These are phyloP conservation scores for Galemys pyrenaicus DNA, from an alignment of 2,113 vertebrate species.

Conservation along the genomic window DNA sequence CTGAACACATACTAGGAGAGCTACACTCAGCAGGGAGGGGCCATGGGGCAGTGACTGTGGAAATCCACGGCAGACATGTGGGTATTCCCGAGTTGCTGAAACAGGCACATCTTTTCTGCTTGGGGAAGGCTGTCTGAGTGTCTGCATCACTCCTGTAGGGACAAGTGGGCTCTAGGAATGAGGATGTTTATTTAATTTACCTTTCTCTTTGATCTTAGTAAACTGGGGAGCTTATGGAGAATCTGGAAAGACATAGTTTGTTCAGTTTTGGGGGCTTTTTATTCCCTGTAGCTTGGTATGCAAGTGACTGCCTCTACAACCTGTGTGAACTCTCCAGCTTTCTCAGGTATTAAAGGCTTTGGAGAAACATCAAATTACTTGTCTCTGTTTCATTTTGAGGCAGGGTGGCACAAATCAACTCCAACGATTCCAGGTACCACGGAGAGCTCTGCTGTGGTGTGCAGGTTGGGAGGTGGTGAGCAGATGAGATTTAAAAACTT, in stretches of 20 bases:
- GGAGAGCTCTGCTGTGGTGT: neutral
- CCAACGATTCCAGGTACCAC: neutral
- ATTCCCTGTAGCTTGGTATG: neutral
- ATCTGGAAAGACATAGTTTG: neutral
- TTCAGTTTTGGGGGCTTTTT: neutral
- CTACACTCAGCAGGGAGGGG: neutral
- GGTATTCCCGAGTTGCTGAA: neutral
- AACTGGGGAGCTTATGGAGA: neutral
- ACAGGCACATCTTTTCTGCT: neutral
- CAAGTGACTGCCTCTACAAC: neutral
- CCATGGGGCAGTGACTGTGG: fast-evolving
- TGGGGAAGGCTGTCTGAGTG: neutral
- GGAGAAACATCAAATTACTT: constrained; percentile 34
- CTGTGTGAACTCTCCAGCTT: neutral
- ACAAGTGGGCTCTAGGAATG: neutral
- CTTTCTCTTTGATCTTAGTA: constrained; percentile 29
- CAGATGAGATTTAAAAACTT: neutral
- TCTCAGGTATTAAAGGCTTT: constrained; percentile 47
- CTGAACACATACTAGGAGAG: neutral
- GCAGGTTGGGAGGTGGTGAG: neutral
- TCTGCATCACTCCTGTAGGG: neutral
- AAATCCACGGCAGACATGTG: neutral
- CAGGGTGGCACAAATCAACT: neutral
- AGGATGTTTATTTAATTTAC: neutral
- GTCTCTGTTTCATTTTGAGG: constrained; percentile 36